A percentile compares a stretch with the other conserved stretches of the same genome.
These are phyloP conservation scores for Phalacrocorax aristotelis DNA, from an alignment of 2,113 vertebrate genomes.

Conservation along the genomic window DNA sequence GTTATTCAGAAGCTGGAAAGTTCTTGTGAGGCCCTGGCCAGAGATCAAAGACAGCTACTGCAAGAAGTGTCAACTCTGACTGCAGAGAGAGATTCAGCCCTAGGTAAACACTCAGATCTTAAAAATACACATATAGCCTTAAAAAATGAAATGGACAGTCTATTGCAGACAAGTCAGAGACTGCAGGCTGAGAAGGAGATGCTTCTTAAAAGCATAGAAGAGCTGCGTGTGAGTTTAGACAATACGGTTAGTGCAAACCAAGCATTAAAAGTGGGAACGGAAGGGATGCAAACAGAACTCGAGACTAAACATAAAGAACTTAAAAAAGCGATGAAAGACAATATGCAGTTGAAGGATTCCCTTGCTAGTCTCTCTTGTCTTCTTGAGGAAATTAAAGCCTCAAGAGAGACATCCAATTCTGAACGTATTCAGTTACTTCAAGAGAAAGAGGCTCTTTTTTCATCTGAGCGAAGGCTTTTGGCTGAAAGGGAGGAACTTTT, in stretches of 20 bases:
- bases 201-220: constrained; percentile 68
- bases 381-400: constrained; percentile 84
- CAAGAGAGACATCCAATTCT: constrained; percentile 77
- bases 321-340: constrained; percentile 62
- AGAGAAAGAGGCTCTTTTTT: constrained; percentile 84
- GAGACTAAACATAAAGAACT: constrained; percentile 66
- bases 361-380: constrained; percentile 73
- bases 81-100: constrained; percentile 75
- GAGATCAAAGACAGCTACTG: constrained; percentile 71
- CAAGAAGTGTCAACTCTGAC: constrained; percentile 74
- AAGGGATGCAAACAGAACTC: constrained; percentile 72
- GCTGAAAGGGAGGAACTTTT: constrained; percentile 81
- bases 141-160: constrained; percentile 73
- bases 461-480: constrained; percentile 74
- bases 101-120: constrained; percentile 72
- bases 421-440: constrained; percentile 81
- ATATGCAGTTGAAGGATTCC: constrained; percentile 76
- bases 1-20: constrained; percentile 78
- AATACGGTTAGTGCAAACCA: constrained; percentile 65
- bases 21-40: constrained; percentile 74
- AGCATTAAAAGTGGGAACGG: constrained; percentile 41
- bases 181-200: constrained; percentile 75
- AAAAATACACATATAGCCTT: constrained; percentile 70
- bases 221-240: constrained; percentile 69
- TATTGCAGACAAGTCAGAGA: constrained; percentile 66